Percentiles rank a stretch among this genome's conserved stretches.
Evolutionary conservation across 2,888 invertebrate genomes (phyloP).

Genomic region (Parascotia fuliginaria): DNA sequence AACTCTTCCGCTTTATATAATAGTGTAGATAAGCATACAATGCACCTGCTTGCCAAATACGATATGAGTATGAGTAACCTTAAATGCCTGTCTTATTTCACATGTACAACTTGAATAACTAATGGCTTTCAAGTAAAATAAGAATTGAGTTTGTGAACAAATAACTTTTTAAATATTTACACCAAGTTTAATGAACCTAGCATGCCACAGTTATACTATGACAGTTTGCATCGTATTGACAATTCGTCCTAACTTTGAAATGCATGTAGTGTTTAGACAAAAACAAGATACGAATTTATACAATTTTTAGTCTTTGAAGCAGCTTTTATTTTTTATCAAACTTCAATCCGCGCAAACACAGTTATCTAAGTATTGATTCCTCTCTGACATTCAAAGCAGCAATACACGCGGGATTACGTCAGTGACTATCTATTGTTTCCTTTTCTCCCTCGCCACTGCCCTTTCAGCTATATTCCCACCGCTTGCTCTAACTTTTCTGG

Average conservation of each 20-base stretch:
- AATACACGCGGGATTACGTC: conserved; percentile 41
- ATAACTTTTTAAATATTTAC: too few relatives aligned
- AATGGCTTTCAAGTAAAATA: not conserved
- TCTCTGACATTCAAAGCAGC: conserved; percentile 39
- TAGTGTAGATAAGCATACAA: too few relatives aligned
- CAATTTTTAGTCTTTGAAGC: too few relatives aligned
- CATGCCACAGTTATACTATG: not conserved
- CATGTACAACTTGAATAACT: not conserved
- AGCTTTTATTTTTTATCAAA: too few relatives aligned
- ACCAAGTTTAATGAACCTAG: not conserved
- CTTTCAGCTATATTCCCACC: conserved; percentile 56
- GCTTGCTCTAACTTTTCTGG: conserved; percentile 54
- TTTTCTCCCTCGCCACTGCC: conserved; percentile 39
- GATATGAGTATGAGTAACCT: too few relatives aligned
- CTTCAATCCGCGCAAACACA: not conserved
- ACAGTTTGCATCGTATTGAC: too few relatives aligned
- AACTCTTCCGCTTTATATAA: too few relatives aligned
- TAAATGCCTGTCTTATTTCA: not conserved
- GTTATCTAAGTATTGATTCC: conserved; percentile 28
- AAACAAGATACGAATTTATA: too few relatives aligned
- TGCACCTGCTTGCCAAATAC: too few relatives aligned
- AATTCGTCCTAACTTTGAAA: too few relatives aligned
- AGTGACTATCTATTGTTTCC: conserved; percentile 47
- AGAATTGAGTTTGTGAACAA: too few relatives aligned
- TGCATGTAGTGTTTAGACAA: too few relatives aligned